A percentile compares a stretch with the other conserved stretches of the same genome.
These are phyloP conservation scores for Acrocephalus kingi DNA, from an alignment of 2,113 vertebrate genomes.

Conservation along the genomic window DNA sequence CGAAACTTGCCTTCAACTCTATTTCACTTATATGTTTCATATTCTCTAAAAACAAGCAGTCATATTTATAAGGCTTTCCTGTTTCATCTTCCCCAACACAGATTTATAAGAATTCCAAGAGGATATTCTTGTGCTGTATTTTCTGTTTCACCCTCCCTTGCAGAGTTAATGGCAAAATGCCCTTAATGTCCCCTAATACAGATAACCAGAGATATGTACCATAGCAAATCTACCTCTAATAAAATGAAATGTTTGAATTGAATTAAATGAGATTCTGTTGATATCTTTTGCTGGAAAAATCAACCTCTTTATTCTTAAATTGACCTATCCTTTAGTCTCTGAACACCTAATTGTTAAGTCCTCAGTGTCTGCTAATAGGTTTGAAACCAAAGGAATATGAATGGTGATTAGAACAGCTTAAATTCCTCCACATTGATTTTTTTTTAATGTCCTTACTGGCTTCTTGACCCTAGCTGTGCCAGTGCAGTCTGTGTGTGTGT, in stretches of 20 bases:
- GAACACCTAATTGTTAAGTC: conserved; percentile 16
- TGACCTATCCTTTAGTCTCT: conserved; percentile 11
- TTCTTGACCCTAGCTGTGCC: neutral
- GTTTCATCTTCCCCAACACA: too few species aligned
- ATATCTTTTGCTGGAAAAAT: conserved; percentile 12
- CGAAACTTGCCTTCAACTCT: too few species aligned
- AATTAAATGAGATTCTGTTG: conserved; percentile 11
- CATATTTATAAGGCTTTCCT: too few species aligned
- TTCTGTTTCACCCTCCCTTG: neutral
- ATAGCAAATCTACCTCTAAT: neutral
- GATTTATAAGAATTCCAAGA: neutral
- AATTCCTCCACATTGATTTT: neutral
- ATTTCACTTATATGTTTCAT: too few species aligned
- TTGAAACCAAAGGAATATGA: neutral
- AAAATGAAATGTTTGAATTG: neutral
- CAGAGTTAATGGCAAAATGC: neutral
- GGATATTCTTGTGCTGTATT: neutral
- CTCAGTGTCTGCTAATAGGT: neutral
- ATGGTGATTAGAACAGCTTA: neutral
- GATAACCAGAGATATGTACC: neutral
- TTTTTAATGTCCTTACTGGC: neutral
- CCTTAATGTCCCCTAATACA: neutral
- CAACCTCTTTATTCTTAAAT: conserved; percentile 27
- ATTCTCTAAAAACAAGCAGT: too few species aligned
- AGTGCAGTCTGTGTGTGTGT: too few species aligned